Percentiles rank a stretch among this genome's conserved stretches.
Evolutionary conservation across 2,797 vertebrate genomes (phyloP).

Genomic region (Sebastes oblongus): DNA sequence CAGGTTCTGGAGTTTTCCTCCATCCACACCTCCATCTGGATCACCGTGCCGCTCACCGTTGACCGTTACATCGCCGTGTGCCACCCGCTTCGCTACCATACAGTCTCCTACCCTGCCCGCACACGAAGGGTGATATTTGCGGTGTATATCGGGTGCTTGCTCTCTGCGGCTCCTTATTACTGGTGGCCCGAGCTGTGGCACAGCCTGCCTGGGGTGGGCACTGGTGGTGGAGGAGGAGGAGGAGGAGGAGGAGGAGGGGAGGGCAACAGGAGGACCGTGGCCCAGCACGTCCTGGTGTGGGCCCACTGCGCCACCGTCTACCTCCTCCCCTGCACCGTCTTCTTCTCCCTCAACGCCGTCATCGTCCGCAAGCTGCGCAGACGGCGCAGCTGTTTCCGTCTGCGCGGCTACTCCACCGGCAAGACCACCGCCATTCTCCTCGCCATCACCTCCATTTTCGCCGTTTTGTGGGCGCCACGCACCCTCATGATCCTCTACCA

Average conservation of each 20-base stretch:
- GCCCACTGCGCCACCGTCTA: constrained; percentile 94
- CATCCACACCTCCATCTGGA: constrained; percentile 98
- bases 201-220: constrained; percentile 71
- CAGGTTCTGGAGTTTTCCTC: constrained; percentile 96
- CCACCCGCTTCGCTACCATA: constrained; percentile 93
- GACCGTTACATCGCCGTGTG: constrained; percentile 97
- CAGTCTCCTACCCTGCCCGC: constrained; percentile 93
- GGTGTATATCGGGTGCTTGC: constrained; percentile 90
- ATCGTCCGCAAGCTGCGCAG: constrained; percentile 91
- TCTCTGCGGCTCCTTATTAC: constrained; percentile 93
- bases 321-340: constrained; percentile 93
- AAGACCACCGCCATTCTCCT: constrained; percentile 96
- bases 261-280: constrained; percentile 77
- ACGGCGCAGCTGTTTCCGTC: constrained; percentile 90
- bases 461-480: constrained; percentile 93
- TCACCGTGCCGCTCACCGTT: constrained; percentile 93
- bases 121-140: constrained; percentile 91
- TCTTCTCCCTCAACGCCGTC: constrained; percentile 93
- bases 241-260: constrained; percentile 53
- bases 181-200: constrained; percentile 99
- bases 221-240: constrained; percentile 13
- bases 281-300: constrained; percentile 94
- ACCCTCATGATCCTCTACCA: constrained; percentile 94
- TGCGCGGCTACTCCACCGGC: constrained; percentile 93
- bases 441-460: constrained; percentile 95